A percentile compares a stretch with the other conserved stretches of the same genome.
These are phyloP conservation scores for Limnephilus marmoratus DNA, from an alignment of 2,888 invertebrate species.

Conservation along the genomic window DNA sequence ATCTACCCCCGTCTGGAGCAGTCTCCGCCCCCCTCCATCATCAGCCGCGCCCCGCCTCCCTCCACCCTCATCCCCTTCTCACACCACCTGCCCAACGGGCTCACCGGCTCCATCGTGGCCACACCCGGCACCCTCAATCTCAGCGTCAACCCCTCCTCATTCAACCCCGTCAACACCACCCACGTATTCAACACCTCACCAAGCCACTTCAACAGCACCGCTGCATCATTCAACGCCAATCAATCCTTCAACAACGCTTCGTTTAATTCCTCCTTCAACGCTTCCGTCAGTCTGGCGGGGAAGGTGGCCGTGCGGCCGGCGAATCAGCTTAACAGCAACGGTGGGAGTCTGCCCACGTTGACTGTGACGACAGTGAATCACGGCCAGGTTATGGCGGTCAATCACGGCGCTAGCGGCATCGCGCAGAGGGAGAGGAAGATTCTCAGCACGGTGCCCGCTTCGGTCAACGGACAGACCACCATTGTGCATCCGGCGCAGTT, in stretches of 20 bases:
- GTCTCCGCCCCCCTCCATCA: slow-evolving; percentile 53
- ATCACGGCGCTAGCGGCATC: slow-evolving; percentile 29
- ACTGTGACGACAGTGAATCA: slow-evolving; percentile 65
- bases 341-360: slow-evolving; percentile 55
- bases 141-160: slow-evolving; percentile 43
- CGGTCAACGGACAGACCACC: slow-evolving; percentile 71
- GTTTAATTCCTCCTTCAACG: not conserved
- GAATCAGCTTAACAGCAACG: not conserved
- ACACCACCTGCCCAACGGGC: slow-evolving; percentile 32
- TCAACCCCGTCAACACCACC: slow-evolving; percentile 10
- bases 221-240: not conserved
- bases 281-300: slow-evolving; percentile 6
- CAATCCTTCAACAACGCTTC: not conserved
- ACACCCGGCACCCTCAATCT: slow-evolving; percentile 61
- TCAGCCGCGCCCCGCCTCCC: slow-evolving; percentile 39
- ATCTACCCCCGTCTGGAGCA: slow-evolving; percentile 54
- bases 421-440: slow-evolving; percentile 58
- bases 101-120: slow-evolving; percentile 49
- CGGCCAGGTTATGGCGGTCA: slow-evolving; percentile 62
- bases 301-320: slow-evolving; percentile 14
- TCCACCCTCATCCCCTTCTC: slow-evolving; percentile 55
- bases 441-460: slow-evolving; percentile 67
- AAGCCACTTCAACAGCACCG: not conserved
- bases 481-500: slow-evolving; percentile 76
- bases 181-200: not conserved